phyloP scores from a whole-genome alignment of 2,888 invertebrate genomes.

The Adelphocoris suturalis region DNA sequence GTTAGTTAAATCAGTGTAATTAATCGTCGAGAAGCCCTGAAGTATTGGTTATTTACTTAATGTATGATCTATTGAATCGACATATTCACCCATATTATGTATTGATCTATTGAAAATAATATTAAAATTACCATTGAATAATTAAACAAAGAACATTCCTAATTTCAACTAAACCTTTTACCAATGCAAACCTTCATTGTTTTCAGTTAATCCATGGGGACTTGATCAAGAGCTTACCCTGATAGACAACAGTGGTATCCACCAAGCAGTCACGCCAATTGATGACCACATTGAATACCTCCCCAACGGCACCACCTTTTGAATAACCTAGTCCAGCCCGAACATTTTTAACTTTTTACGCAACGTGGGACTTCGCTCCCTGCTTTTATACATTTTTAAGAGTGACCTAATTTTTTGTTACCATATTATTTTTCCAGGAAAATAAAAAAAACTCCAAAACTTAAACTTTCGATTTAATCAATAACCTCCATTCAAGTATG shows the following conservation, averaged over 20 bases:
- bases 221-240: constrained; percentile 48
- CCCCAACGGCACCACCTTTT: neutral
- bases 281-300: constrained; percentile 40
- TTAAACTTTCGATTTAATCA: neutral
- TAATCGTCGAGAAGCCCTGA: too few relatives aligned
- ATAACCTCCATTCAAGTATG: too few relatives aligned
- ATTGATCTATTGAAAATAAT: too few relatives aligned
- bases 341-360: neutral
- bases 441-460: neutral
- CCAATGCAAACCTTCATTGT: neutral
- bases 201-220: constrained; percentile 57
- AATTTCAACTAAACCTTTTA: too few relatives aligned
- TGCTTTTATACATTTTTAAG: constrained; percentile 47
- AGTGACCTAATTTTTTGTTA: neutral
- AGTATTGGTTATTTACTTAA: too few relatives aligned
- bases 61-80: too few relatives aligned
- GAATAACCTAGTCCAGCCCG: neutral
- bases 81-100: too few relatives aligned
- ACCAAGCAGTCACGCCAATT: neutral
- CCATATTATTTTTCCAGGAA: constrained; percentile 35
- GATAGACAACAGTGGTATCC: neutral
- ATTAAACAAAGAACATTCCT: too few relatives aligned
- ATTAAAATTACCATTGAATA: too few relatives aligned
- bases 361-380: neutral
- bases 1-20: too few relatives aligned